Evolutionary conservation across 2,888 invertebrate genomes (phyloP), one percentile per base, ranked within the genome.

Genomic region (Stenodera caucasica): DNA sequence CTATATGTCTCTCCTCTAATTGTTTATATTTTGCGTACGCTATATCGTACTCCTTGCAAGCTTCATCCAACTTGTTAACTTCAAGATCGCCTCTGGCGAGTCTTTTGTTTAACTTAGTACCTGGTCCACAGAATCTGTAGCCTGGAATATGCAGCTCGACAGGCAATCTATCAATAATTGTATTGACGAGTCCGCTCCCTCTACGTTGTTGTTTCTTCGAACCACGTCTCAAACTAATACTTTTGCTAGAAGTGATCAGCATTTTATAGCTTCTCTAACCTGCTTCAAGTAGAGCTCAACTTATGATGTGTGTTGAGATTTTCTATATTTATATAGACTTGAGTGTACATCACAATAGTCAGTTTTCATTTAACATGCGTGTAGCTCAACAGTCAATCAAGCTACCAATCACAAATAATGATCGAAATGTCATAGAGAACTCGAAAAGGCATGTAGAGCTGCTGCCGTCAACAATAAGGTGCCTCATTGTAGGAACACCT

Each of bases 21-120:
- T 66, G 55, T 21, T 49, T 61, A 21, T 53, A n/a, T 45, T 64
- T 53, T 5, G 60, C 58, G 60, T 78, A 77, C 1, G 73, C 71
- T 37, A 77, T 77, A 66, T 78, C 77, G 65, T 77, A 77, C 23
- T 71, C 57, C 57, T 71, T 74, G 64, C 75, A 76, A 14, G 75
- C 75, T 40, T 63, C 65, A 64, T 78, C 77, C 32, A 78, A 61
- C 6, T 56, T 53, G 65, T 77, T 76, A 8, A 74, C 65, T 8
- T 77, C 78, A 35, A 21, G 57, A 66, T 80, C 78, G 18, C 76
- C 75, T 30, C 78, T 60, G 18, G 55, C 61, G 18, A 77, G 55
- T 26, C 76, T 49, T 58, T 73, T 58, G 14, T 65, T 26, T 45
- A 77, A 51, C 54, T 71, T 72, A 6, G 72, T 71, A 7, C 67